Conservation (phyloP, 2,888 invertebrate species). For the Epirrita christyi region DNA sequence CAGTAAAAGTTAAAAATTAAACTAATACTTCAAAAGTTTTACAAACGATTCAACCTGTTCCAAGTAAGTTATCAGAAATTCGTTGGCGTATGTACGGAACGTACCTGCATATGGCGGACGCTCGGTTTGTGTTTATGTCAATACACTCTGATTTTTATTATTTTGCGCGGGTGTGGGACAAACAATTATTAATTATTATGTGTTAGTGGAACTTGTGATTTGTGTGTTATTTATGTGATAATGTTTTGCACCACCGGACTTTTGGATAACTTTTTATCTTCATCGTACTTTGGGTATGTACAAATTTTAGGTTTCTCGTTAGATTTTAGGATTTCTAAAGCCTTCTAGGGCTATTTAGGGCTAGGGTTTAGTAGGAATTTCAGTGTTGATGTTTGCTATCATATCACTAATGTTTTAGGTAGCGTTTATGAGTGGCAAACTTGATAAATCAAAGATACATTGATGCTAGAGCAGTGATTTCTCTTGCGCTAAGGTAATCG, state of each 20-base stretch:
- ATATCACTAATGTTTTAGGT: conserved; percentile 13
- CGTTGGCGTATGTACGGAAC: conserved; percentile 64
- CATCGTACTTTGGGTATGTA: conserved; percentile 77
- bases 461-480: conserved; percentile 38
- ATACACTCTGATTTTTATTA: conserved; percentile 80
- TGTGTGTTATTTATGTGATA: conserved; percentile 76
- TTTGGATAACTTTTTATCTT: conserved; percentile 70
- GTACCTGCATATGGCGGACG: conserved; percentile 83
- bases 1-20: neutral
- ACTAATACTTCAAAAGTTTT: neutral
- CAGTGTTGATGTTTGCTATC: conserved; percentile 20
- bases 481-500: conserved; percentile 61
- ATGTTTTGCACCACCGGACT: conserved; percentile 76
- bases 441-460: conserved; percentile 18
- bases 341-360: conserved; percentile 35
- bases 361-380: conserved; percentile 27
- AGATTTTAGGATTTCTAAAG: conserved; percentile 53
- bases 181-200: conserved; percentile 70
- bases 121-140: conserved; percentile 85
- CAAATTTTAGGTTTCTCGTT: conserved; percentile 69
- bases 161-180: conserved; percentile 82
- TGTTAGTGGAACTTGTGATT: conserved; percentile 76
- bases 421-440: conserved; percentile 12
- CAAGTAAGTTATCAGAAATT: conserved; percentile 2
- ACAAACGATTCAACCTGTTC: neutral